Conservation (phyloP, 1,140 invertebrate species). For the Belonocnema kinseyi region DNA sequence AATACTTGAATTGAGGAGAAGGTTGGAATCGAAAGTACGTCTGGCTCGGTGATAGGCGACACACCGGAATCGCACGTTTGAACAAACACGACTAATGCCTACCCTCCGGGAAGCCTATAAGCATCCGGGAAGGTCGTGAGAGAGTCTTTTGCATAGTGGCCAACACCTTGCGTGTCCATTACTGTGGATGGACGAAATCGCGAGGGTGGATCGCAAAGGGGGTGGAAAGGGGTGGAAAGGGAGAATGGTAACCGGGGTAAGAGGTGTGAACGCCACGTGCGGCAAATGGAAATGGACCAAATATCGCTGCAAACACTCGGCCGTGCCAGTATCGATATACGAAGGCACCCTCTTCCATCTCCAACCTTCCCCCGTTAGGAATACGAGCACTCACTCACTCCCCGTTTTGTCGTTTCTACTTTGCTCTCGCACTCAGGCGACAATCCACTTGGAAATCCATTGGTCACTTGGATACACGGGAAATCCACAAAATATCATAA, state of each 20-base stretch:
- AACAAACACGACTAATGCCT: slow-evolving; percentile 27
- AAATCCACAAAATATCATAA: slow-evolving; percentile 66
- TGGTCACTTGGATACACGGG: slow-evolving; percentile 60
- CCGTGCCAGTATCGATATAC: slow-evolving; percentile 71
- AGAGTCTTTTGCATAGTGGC: slow-evolving; percentile 49
- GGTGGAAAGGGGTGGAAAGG: neutral
- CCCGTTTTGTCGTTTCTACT: slow-evolving; percentile 53
- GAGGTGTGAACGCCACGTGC: slow-evolving; percentile 70
- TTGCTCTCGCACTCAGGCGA: slow-evolving; percentile 42
- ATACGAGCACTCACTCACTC: slow-evolving; percentile 35
- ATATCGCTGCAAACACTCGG: slow-evolving; percentile 73
- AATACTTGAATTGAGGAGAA: neutral
- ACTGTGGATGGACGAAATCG: slow-evolving; percentile 43
- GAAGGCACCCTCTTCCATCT: slow-evolving; percentile 65
- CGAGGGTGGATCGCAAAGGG: slow-evolving; percentile 29
- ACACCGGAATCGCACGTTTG: neutral
- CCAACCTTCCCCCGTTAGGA: slow-evolving; percentile 49
- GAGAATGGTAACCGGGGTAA: slow-evolving; percentile 37
- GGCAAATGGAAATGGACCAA: slow-evolving; percentile 74
- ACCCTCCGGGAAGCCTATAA: no score
- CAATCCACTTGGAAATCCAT: slow-evolving; percentile 66
- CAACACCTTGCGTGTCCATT: slow-evolving; percentile 52
- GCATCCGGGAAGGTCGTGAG: slow-evolving; percentile 19
- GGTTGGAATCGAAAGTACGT: no score
- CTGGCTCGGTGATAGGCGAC: slow-evolving; percentile 14